These are phyloP conservation scores for Megathymus violae DNA, from an alignment of 1,140 invertebrate species.

Conservation along the genomic window DNA sequence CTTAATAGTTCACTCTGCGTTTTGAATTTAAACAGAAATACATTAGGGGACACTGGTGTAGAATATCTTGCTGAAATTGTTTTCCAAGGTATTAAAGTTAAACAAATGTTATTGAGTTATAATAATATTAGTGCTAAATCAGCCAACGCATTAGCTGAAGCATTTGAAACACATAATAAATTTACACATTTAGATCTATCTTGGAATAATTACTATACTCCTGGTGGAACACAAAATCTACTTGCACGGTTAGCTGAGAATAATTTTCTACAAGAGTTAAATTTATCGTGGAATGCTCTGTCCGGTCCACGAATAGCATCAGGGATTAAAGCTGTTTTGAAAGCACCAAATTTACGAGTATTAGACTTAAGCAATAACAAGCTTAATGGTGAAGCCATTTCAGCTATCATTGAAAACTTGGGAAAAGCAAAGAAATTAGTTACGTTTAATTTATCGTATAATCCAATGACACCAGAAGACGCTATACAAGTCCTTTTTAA, in stretches of 20 bases:
- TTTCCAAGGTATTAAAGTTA: slow-evolving; percentile 58
- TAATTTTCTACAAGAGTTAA: slow-evolving; percentile 51
- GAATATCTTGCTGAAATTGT: slow-evolving; percentile 58
- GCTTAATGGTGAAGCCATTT: slow-evolving; percentile 51
- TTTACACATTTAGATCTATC: slow-evolving; percentile 77
- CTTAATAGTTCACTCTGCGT: slow-evolving; percentile 53
- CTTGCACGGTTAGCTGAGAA: slow-evolving; percentile 48
- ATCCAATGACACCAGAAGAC: slow-evolving; percentile 71
- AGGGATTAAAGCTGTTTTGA: slow-evolving; percentile 51
- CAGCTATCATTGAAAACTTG: slow-evolving; percentile 42
- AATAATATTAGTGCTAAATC: slow-evolving; percentile 72
- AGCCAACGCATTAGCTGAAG: slow-evolving; percentile 57
- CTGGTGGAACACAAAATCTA: slow-evolving; percentile 44
- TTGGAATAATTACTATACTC: slow-evolving; percentile 74
- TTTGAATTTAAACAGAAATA: slow-evolving; percentile 73
- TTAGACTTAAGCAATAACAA: slow-evolving; percentile 65
- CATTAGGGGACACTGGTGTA: slow-evolving; percentile 69
- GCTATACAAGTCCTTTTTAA: slow-evolving; percentile 55
- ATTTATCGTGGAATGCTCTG: slow-evolving; percentile 66
- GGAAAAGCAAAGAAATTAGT: slow-evolving; percentile 61
- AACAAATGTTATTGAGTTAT: slow-evolving; percentile 68
- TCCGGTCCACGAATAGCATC: slow-evolving; percentile 45
- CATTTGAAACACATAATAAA: slow-evolving; percentile 70
- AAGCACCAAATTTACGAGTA: slow-evolving; percentile 47
- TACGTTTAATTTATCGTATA: slow-evolving; percentile 74